Percentiles rank a stretch among this genome's conserved stretches.
These are phyloP conservation scores for Limnephilus lunatus DNA, from an alignment of 2,888 invertebrate genomes.

Conservation along the genomic window DNA sequence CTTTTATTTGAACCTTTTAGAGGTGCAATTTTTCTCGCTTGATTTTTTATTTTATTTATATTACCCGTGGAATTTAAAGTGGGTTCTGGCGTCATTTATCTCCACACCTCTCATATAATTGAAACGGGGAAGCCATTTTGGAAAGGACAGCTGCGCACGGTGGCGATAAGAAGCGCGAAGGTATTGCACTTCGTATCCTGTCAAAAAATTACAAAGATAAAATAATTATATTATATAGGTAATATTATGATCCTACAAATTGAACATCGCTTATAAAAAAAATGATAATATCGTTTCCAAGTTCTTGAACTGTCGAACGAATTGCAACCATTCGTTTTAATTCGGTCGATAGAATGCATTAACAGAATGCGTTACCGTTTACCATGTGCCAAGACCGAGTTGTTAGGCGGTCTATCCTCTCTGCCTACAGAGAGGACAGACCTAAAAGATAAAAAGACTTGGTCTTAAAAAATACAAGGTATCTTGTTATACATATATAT, in stretches of 20 bases:
- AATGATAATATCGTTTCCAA: no score
- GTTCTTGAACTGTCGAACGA: no score
- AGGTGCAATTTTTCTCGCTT: constrained; percentile 56
- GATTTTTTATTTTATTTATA: constrained; percentile 54
- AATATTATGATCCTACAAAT: background rate
- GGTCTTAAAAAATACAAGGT: background rate
- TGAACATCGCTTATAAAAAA: no score
- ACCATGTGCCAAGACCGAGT: no score
- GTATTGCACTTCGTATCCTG: background rate
- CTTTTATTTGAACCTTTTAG: constrained; percentile 48
- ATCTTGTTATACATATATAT: background rate
- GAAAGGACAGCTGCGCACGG: constrained; percentile 51
- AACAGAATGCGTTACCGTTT: no score
- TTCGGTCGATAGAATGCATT: no score
- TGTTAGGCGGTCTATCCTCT: no score
- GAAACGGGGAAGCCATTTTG: constrained; percentile 61
- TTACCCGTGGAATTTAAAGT: constrained; percentile 57
- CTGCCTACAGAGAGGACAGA: no score
- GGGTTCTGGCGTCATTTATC: constrained; percentile 60
- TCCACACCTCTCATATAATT: constrained; percentile 58
- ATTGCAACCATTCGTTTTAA: no score
- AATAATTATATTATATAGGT: no score
- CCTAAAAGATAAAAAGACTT: background rate
- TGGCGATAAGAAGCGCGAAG: constrained; percentile 43
- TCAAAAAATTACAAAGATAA: background rate